Evolutionary conservation across 2,797 vertebrate species (phyloP).

Genomic region (Dicrostonyx torquatus): DNA sequence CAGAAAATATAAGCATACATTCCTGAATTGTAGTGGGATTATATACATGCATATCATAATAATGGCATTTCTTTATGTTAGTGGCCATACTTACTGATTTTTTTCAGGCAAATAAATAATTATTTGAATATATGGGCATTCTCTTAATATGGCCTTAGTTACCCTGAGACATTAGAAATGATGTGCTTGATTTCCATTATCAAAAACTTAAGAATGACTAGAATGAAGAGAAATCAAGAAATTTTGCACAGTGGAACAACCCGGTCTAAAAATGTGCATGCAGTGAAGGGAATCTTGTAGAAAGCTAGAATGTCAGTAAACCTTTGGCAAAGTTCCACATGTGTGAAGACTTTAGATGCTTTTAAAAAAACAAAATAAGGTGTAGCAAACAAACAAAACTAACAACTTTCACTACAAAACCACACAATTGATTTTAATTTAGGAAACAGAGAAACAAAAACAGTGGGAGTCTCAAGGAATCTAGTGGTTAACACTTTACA

Average conservation of each 20-base stretch:
- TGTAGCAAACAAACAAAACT: not conserved
- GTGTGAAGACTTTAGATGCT: not conserved
- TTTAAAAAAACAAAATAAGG: not conserved
- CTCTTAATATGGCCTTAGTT: not conserved
- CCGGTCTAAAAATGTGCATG: not conserved
- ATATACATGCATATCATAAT: not conserved
- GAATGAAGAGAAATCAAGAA: not conserved
- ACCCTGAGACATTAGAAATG: not conserved
- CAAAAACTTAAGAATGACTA: constrained; percentile 11
- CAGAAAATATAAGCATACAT: not conserved
- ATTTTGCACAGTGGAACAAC: not conserved
- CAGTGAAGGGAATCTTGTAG: not conserved
- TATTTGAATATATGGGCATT: not conserved
- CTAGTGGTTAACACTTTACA: not conserved
- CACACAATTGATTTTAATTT: not conserved
- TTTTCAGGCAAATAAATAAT: not conserved
- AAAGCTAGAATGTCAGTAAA: not conserved
- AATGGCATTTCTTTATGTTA: not conserved
- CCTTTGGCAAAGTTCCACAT: not conserved
- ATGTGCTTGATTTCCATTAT: not conserved
- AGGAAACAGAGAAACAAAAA: constrained; percentile 11
- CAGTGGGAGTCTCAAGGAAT: not conserved
- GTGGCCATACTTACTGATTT: constrained; percentile 25
- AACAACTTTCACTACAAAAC: not conserved
- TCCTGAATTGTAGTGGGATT: not conserved